Base-by-base conservation (phyloP, 2,113 vertebrate genomes). In the Urocynchramus pylzowi region DNA sequence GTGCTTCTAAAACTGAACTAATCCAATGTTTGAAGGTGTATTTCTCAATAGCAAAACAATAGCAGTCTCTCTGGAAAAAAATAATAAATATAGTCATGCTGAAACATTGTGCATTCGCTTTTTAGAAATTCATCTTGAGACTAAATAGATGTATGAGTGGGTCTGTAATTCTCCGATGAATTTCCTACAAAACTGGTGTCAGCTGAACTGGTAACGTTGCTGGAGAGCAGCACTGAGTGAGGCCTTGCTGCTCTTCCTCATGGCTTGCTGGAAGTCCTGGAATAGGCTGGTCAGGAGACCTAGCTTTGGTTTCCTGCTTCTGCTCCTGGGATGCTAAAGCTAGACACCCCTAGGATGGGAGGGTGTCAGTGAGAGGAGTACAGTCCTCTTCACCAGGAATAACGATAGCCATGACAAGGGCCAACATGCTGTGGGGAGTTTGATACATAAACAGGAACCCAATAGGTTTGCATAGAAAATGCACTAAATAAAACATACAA, bases 381-480 rank as follows among this genome's bases (percentile, higher is more conserved):
- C 31, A 45, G 49, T 45, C 49, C 31, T 91, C 53, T 68, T 79
- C 73, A 28, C 33, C 39, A 76, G 87, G 42, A 80, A 27, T 42
- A 42, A 10, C 2, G 49, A 61, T 6, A 47, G 50, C 45, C 2
- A 3, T 69, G 82, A 39, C 63, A 77, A 7, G 5, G 30, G 39
- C 30, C 50, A 84, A 74, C 21, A 20, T 12, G 2, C 84, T 56
- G 0, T 23, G 41, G 65, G 49, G 41, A 93, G 45, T 81, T 91
- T 35, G 49, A 64, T 79, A 44, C 26, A 67, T 41, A 75, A 90
- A 76, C 39, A 87, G 84, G 90, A 96, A 83, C 59, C 1, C 0
- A 83, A 59, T n/a, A 24, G 59, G 50, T 84, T 78, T 93, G 84
- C 31, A 54, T 14, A 77, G 61, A 95, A 93, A 90, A 89, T 31